Percentiles rank a stretch among this genome's conserved stretches.
These are phyloP conservation scores for Lithophane ornitopus DNA, from an alignment of 2,888 invertebrate genomes.

Conservation along the genomic window DNA sequence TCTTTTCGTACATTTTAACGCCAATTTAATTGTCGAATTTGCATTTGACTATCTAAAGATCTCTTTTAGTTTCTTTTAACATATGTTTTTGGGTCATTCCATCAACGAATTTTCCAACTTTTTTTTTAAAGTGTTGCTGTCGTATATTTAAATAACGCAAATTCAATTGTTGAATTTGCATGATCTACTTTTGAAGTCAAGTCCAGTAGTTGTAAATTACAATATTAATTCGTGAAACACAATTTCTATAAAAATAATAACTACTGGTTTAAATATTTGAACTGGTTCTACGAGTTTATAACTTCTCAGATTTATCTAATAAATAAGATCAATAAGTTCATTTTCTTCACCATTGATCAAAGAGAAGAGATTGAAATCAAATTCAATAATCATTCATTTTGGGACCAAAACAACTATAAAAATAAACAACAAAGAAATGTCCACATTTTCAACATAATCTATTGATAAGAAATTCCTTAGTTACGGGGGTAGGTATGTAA, in stretches of 20 bases:
- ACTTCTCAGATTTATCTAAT: conserved; percentile 10
- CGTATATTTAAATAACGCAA: neutral
- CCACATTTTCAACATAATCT: neutral
- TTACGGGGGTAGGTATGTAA: neutral
- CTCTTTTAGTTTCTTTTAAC: neutral
- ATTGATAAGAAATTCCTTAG: neutral
- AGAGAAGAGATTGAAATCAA: no score
- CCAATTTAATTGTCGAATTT: neutral
- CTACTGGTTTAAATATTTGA: neutral
- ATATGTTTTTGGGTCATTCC: neutral
- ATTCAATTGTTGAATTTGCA: neutral
- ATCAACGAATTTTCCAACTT: no score
- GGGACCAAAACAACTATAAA: neutral
- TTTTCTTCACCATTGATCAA: conserved; percentile 20
- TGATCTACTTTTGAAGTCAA: neutral
- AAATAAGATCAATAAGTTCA: conserved; percentile 17
- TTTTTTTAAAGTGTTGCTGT: rapidly evolving
- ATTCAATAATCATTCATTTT: neutral
- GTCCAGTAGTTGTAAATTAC: neutral
- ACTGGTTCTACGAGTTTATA: conserved; percentile 10
- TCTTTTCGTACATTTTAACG: neutral
- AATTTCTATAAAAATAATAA: conserved; percentile 20
- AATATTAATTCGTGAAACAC: neutral
- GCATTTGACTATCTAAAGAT: conserved; percentile 14
- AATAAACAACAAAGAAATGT: conserved; percentile 3